Evolutionary conservation across 2,888 invertebrate genomes (phyloP), one percentile per base, ranked within the genome.

Genomic region (Dicyrtoma fusca): DNA sequence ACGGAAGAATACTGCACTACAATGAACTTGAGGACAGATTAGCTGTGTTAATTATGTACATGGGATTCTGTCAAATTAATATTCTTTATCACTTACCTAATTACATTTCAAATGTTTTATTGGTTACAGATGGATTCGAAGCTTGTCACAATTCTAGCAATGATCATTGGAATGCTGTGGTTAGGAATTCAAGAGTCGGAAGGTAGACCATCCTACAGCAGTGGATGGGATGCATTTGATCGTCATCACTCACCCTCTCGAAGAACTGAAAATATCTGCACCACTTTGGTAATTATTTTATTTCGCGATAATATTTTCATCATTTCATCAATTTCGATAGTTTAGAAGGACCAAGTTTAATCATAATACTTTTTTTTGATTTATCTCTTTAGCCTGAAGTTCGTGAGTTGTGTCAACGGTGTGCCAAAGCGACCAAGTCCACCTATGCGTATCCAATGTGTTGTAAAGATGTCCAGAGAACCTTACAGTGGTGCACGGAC

Each of bases 381-480:
- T n/a, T 49, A 49, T 11, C 3, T 8, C 34, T 8, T 6, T 11
- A 49, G 49, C 14, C 14, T 14, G 57, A 17, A 1, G 44, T 61
- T 8, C 61, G 61, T 17, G 44, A 61, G 17, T 61, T 61, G 19
- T 61, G 61, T 11, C 61, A 61, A 13, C 14, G 61, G 13, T 61
- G 61, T 61, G 61, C 61, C 42, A 61, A 61, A 61, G 61, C 44
- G 21, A 61, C 61, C n/a, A 61, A 61, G 19, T 61, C 61, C 3
- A 34, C 21, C 23, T 55, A 34, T 25, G 55, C 55, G 13, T 55
- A 55, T 14, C 55, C 55, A 21, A 4, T 55, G 23, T 55, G 55
- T 23, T 55, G 55, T 55, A 17, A 4, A 49, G 14, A 17, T 17
- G 23, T 21, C 0, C 19, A 21, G 55, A 23, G 1, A 21, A 21